These are phyloP conservation scores for Aegithalos caudatus DNA, from an alignment of 2,113 vertebrate species.

Conservation along the genomic window DNA sequence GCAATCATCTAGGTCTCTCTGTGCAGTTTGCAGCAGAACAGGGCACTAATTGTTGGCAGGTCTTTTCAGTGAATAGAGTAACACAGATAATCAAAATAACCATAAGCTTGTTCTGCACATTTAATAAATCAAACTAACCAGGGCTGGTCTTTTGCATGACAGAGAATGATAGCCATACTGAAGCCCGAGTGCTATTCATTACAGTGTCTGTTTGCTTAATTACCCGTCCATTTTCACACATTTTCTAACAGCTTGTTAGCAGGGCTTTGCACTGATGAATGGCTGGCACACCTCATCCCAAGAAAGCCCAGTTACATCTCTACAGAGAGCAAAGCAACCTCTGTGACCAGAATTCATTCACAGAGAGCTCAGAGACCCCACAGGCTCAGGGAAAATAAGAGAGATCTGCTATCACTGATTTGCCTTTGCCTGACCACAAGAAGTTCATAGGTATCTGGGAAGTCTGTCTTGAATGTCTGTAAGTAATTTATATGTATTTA, in stretches of 20 bases:
- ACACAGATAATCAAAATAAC: constrained; percentile 4
- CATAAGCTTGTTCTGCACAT: neutral
- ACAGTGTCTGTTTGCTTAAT: neutral
- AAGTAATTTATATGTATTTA: neutral
- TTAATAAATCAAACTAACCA: neutral
- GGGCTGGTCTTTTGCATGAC: neutral
- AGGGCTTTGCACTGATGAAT: neutral
- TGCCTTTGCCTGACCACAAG: neutral
- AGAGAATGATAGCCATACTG: neutral
- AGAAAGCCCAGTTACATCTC: neutral
- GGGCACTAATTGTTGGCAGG: neutral
- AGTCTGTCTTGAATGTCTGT: neutral
- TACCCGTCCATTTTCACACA: neutral
- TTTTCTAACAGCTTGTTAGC: neutral
- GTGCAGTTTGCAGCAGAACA: neutral
- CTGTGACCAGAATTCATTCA: neutral
- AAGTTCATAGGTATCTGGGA: neutral
- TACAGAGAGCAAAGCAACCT: neutral
- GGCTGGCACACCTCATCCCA: neutral
- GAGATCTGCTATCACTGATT: neutral
- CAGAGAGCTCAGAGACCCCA: neutral
- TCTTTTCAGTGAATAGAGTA: neutral
- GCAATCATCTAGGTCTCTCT: neutral
- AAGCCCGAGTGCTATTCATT: neutral
- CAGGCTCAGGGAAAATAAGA: neutral